Conservation (phyloP, 2,113 vertebrate genomes). For the Zosterops japonicus region DNA sequence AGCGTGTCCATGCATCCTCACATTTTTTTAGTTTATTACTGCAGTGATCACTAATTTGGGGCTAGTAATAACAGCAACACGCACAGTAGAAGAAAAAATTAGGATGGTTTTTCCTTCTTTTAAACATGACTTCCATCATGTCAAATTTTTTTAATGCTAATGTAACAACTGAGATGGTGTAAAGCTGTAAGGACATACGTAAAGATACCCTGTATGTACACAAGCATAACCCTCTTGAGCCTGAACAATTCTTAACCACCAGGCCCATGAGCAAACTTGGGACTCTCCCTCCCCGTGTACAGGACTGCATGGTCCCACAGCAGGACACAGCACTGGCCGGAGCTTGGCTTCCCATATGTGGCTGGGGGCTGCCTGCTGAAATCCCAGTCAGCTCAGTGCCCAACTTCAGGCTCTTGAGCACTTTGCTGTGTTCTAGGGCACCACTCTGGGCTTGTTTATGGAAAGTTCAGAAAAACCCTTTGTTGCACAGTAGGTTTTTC, state of each 20-base stretch:
- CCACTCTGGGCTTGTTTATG: background rate
- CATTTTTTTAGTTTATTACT: background rate
- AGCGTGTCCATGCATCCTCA: background rate
- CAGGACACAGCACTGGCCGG: background rate
- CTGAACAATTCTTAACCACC: background rate
- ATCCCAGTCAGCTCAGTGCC: background rate
- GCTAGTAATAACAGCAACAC: background rate
- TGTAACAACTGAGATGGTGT: background rate
- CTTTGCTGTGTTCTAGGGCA: background rate
- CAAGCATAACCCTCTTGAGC: background rate
- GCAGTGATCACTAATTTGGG: background rate
- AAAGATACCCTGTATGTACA: background rate
- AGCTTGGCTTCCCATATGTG: background rate
- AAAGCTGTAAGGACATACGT: background rate
- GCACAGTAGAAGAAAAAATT: background rate
- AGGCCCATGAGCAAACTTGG: fast-evolving
- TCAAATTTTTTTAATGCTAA: background rate
- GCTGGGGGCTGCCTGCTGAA: background rate
- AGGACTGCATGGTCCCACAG: fast-evolving
- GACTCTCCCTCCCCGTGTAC: fast-evolving
- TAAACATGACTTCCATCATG: background rate
- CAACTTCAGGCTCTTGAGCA: background rate
- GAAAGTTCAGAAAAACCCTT: background rate
- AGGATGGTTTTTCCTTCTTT: background rate
- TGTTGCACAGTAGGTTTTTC: background rate